Evolutionary conservation across 2,888 invertebrate species (phyloP).

Genomic region (Philhelius pedissequus): DNA sequence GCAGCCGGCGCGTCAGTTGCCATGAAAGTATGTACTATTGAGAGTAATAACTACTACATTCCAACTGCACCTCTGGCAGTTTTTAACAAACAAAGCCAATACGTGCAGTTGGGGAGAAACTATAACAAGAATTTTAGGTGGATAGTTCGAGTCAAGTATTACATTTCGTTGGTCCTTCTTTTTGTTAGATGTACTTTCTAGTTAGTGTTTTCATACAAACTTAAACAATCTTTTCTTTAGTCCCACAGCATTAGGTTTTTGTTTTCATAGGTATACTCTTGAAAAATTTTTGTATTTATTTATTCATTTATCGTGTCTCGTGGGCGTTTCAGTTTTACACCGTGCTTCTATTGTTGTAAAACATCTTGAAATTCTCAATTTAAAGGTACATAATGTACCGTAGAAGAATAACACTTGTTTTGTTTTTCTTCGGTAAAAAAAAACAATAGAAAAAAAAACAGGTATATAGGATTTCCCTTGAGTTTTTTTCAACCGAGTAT

Average conservation of each 20-base stretch:
- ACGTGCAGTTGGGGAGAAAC: slow-evolving; percentile 34
- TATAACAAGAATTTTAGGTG: neutral
- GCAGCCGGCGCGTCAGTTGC: neutral
- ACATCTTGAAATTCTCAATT: slow-evolving; percentile 2
- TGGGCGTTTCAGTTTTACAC: slow-evolving; percentile 41
- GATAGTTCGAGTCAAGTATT: slow-evolving; percentile 1
- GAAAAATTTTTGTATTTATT: neutral
- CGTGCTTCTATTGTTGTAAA: slow-evolving; percentile 39
- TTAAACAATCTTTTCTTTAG: slow-evolving; percentile 22
- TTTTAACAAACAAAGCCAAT: slow-evolving; percentile 54
- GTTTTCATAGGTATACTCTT: neutral
- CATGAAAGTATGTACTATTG: neutral
- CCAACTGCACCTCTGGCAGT: slow-evolving; percentile 44
- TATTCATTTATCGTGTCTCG: neutral
- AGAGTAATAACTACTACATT: slow-evolving; percentile 2
- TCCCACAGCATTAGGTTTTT: slow-evolving; percentile 16
- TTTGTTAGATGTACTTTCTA: neutral
- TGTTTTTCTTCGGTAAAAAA: slow-evolving; percentile 7
- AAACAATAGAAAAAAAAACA: neutral
- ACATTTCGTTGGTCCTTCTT: neutral
- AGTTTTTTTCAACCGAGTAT: slow-evolving; percentile 11
- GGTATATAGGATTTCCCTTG: slow-evolving; percentile 5
- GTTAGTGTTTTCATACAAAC: slow-evolving; percentile 21
- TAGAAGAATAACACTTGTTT: slow-evolving; percentile 5
- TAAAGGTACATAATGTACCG: neutral